These are phyloP conservation scores for Columba janthina DNA, from an alignment of 2,113 vertebrate genomes.

Conservation along the genomic window DNA sequence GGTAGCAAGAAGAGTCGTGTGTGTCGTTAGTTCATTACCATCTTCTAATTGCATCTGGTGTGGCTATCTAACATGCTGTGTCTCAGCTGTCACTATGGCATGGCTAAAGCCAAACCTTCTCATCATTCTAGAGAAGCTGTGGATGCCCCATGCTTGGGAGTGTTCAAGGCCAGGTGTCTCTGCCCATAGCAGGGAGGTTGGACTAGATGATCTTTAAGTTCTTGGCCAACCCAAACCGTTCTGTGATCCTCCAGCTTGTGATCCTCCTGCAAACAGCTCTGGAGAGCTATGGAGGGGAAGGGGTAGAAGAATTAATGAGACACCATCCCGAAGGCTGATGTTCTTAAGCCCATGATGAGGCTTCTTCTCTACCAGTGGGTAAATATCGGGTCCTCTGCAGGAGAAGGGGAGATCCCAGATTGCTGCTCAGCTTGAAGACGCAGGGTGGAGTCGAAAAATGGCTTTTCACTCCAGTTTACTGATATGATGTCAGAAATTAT, in stretches of 20 bases:
- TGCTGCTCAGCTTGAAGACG: background rate
- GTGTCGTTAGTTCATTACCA: background rate
- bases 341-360: background rate
- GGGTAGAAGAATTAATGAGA: rapidly evolving
- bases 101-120: background rate
- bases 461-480: background rate
- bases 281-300: background rate
- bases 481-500: background rate
- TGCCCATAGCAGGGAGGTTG: rapidly evolving
- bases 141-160: background rate
- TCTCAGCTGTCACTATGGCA: background rate
- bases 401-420: background rate
- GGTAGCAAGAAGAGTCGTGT: background rate
- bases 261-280: background rate
- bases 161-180: too few relatives aligned
- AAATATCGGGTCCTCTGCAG: background rate
- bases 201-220: background rate
- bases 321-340: background rate
- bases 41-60: background rate
- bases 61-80: background rate
- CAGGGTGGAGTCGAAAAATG: background rate
- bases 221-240: background rate
- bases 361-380: background rate
- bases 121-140: rapidly evolving
- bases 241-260: background rate